Base-by-base conservation (phyloP, 2,888 invertebrate species). In the Acleris holmiana region DNA sequence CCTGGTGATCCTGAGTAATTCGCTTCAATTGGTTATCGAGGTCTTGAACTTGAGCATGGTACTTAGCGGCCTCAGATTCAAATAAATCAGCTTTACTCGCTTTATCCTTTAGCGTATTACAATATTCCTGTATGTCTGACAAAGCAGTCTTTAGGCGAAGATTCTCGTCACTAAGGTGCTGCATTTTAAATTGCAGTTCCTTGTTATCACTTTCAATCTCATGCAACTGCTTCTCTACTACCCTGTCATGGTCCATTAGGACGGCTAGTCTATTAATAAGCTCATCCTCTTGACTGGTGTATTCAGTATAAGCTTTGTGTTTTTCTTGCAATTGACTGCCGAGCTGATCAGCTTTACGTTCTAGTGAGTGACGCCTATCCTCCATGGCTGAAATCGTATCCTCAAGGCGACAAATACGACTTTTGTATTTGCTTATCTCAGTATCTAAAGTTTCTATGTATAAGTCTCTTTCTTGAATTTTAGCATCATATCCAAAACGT, bases 391-490 rank as follows among this genome's bases (percentile, higher is more conserved):
- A 93, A 47, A 95, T 85, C 68, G 94, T 94, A 77, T 96, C 95
- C 77, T 96, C 95, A 44, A 96, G 91, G 41, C 94, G 94, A 40
- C 93, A 89, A 46, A 95, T 94, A 73, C 95, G 94, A 7, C 93
- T 93, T 72, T 94, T 95, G 61, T 95, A 94, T 73, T 94, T 94
- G 2, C 82, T 86, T 56, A 95, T 91, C 75, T 96, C 96, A 29
- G 91, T 84, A 81, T 96, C 95, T 65, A 96, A 86, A 46, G 94
- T 95, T 82, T 97, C 96, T 61, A 96, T 95, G 68, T 95, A 95
- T 54, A 95, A 91, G 77, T 96, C 95, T 67, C 95, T 91, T 81
- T 97, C 96, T 78, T 95, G 95, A 13, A 97, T 82, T 84, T 96
- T 96, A 2, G 95, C 95, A 68, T 95, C 94, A 58, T 94, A 88